phyloP scores from a whole-genome alignment of 2,888 invertebrate species.

The Monoplex corrugatus region DNA sequence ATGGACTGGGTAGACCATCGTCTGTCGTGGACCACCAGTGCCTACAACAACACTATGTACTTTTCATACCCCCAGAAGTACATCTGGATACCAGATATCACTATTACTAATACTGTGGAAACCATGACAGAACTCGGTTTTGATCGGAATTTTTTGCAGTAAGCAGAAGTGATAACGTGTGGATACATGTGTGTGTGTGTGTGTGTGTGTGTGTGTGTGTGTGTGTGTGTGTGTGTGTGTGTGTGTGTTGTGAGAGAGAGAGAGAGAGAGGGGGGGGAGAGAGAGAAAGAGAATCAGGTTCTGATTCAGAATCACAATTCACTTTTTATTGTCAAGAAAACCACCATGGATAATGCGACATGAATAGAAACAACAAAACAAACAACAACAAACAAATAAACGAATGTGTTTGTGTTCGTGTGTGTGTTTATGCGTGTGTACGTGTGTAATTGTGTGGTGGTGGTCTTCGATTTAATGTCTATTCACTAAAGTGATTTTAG shows the following conservation, averaged over 20 bases:
- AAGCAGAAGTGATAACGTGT: not conserved
- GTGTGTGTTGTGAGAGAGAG: not conserved
- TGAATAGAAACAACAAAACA: no score
- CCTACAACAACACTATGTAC: slow-evolving; percentile 37
- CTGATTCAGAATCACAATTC: no score
- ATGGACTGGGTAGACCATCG: slow-evolving; percentile 36
- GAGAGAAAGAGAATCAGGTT: no score
- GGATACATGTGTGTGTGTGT: not conserved
- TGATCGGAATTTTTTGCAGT: not conserved
- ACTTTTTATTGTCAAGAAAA: no score
- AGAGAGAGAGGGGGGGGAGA: no score
- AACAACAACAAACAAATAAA: no score
- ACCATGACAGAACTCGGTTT: not conserved
- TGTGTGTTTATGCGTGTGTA: no score
- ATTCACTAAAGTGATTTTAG: no score
- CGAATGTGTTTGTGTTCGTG: no score
- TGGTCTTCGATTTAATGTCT: no score
- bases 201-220: slow-evolving; percentile 17
- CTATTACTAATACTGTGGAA: slow-evolving; percentile 47
- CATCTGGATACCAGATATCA: slow-evolving; percentile 55
- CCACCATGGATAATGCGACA: no score
- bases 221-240: slow-evolving; percentile 22
- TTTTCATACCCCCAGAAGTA: slow-evolving; percentile 51
- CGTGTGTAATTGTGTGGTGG: no score
- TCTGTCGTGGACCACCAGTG: slow-evolving; percentile 43